phyloP scores from a whole-genome alignment of 2,888 invertebrate genomes.

The Microdon myrmicae region DNA sequence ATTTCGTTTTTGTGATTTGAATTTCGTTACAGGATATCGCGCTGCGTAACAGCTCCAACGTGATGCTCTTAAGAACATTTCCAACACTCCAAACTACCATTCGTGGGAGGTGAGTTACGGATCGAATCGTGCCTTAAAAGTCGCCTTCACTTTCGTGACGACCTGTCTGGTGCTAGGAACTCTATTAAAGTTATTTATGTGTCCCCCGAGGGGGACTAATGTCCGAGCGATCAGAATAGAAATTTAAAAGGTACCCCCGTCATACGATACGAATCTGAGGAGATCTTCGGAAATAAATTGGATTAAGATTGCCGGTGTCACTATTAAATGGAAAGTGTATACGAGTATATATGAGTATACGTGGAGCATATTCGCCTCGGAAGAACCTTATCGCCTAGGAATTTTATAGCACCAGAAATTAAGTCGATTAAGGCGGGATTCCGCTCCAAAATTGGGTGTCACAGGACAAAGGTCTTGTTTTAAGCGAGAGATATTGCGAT shows the following conservation, averaged over 20 bases:
- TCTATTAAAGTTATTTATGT: constrained; percentile 42
- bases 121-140: constrained; percentile 31
- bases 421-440: too few species aligned
- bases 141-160: constrained; percentile 26
- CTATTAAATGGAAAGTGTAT: constrained; percentile 13
- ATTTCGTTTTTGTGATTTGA: constrained; percentile 50
- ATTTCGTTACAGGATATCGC: constrained; percentile 37
- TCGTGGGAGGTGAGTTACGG: constrained; percentile 8
- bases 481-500: too few species aligned
- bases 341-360: too few species aligned
- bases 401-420: too few species aligned
- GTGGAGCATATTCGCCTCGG: too few species aligned
- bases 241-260: constrained; percentile 28
- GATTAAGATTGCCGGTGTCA: constrained; percentile 26
- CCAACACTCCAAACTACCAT: constrained; percentile 7
- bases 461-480: too few species aligned
- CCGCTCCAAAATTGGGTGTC: too few species aligned
- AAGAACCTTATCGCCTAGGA: too few species aligned
- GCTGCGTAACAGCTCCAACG: constrained; percentile 34
- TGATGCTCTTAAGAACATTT: constrained; percentile 29
- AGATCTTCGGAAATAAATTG: constrained; percentile 27
- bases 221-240: constrained; percentile 22
- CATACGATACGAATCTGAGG: constrained; percentile 17
- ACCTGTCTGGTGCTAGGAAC: constrained; percentile 26
- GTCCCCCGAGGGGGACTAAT: constrained; percentile 31